phyloP scores from a whole-genome alignment of 2,113 vertebrate species.

The Amblyopsis rosae region DNA sequence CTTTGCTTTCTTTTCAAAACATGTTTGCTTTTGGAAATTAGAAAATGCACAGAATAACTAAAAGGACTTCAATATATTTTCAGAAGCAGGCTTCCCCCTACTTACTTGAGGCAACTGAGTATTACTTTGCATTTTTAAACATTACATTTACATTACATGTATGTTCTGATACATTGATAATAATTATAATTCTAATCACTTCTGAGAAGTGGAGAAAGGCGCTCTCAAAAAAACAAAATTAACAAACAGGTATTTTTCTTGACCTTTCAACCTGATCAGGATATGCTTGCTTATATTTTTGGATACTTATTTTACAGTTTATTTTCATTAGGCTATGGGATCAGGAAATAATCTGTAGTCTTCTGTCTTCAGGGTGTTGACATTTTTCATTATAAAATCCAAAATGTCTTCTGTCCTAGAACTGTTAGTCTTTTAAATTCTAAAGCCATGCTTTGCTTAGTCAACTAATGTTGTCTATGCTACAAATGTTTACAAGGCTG shows the following conservation, averaged over 20 bases:
- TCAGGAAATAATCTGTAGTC: conserved; percentile 38
- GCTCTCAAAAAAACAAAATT: conserved; percentile 45
- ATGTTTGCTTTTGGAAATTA: conserved; percentile 23
- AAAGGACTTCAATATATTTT: conserved; percentile 55
- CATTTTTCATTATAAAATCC: conserved; percentile 55
- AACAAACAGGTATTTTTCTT: conserved; percentile 40
- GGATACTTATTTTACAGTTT: conserved; percentile 56
- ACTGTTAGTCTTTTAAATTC: conserved; percentile 72
- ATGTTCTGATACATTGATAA: conserved; percentile 71
- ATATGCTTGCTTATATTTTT: conserved; percentile 61
- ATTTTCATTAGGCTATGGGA: conserved; percentile 50
- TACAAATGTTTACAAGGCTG: conserved; percentile 79
- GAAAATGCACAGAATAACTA: conserved; percentile 25
- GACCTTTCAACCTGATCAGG: conserved; percentile 58
- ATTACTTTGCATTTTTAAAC: conserved; percentile 58
- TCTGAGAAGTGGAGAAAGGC: conserved; percentile 79
- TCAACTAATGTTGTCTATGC: conserved; percentile 62
- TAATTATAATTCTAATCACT: conserved; percentile 77
- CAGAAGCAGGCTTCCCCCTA: conserved; percentile 40
- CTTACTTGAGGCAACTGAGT: conserved; percentile 39
- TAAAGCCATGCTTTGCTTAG: conserved; percentile 61
- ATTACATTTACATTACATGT: conserved; percentile 59
- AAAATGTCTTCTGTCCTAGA: conserved; percentile 82
- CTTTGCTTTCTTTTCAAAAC: conserved; percentile 12
- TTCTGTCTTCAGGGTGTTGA: conserved; percentile 36